phyloP scores from a whole-genome alignment of 2,113 vertebrate species.

The Dendropsophus ebraccatus region DNA sequence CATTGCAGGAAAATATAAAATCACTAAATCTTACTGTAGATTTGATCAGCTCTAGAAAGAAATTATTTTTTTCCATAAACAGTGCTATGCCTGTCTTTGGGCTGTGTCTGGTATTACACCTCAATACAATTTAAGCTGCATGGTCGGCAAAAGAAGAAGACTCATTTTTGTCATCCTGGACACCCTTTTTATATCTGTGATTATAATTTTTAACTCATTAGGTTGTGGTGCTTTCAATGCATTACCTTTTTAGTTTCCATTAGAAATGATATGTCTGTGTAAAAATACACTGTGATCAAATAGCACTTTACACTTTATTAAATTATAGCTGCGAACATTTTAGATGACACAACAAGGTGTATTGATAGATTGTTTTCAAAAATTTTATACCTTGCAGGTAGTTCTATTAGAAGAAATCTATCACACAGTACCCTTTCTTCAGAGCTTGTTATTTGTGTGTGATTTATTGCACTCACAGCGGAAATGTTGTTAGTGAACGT shows the following conservation, averaged over 20 bases:
- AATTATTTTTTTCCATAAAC: too few relatives aligned
- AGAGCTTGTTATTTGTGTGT: slow-evolving; percentile 79
- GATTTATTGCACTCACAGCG: slow-evolving; percentile 83
- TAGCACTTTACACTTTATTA: slow-evolving; percentile 67
- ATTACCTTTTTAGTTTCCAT: background rate
- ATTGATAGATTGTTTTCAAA: slow-evolving; percentile 86
- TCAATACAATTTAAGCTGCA: too few relatives aligned
- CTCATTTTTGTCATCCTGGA: too few relatives aligned
- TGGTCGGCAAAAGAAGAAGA: too few relatives aligned
- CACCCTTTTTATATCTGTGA: background rate
- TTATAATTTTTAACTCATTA: background rate
- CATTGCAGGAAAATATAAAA: too few relatives aligned
- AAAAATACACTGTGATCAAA: background rate
- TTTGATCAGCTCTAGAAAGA: too few relatives aligned
- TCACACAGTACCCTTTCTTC: slow-evolving; percentile 76
- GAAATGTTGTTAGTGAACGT: slow-evolving; percentile 86
- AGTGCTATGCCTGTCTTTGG: too few relatives aligned
- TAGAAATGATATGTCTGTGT: background rate
- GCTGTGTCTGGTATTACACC: too few relatives aligned
- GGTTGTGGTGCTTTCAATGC: background rate
- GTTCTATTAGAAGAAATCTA: slow-evolving; percentile 73
- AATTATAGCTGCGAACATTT: slow-evolving; percentile 64
- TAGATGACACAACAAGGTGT: slow-evolving; percentile 69
- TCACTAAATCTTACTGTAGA: too few relatives aligned
- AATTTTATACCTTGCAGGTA: slow-evolving; percentile 78